phyloP scores from a whole-genome alignment of 1,140 invertebrate genomes.

The Chelonus insularis region DNA sequence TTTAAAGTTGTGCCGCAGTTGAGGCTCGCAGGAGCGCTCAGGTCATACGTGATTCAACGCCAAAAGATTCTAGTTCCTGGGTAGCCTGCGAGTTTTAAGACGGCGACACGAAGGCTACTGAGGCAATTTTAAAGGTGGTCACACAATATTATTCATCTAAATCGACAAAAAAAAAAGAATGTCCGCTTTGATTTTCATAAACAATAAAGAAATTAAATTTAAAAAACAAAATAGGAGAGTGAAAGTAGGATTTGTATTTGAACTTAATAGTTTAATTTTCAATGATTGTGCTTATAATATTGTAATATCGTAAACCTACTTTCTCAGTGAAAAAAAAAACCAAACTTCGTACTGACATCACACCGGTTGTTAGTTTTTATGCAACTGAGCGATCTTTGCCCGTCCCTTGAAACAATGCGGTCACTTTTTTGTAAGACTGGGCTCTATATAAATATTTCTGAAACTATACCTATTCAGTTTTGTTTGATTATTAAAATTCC shows the following conservation, averaged over 20 bases:
- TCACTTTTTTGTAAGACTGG: conserved; percentile 61
- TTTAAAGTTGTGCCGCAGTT: conserved; percentile 49
- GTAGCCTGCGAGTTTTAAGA: conserved; percentile 51
- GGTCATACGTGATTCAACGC: conserved; percentile 33
- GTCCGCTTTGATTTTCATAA: conserved; percentile 58
- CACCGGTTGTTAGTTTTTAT: conserved; percentile 31
- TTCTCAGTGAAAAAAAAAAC: conserved; percentile 50
- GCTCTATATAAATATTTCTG: conserved; percentile 61
- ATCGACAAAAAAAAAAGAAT: conserved; percentile 46
- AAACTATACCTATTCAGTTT: conserved; percentile 53
- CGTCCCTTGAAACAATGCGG: conserved; percentile 57
- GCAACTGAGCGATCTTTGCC: conserved; percentile 53
- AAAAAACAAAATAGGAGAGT: conserved; percentile 49
- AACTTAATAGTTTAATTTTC: conserved; percentile 58
- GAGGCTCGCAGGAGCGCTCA: conserved; percentile 47
- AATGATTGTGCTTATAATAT: conserved; percentile 56
- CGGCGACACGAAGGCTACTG: conserved; percentile 51
- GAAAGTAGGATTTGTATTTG: conserved; percentile 61
- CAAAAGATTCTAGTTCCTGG: conserved; percentile 37
- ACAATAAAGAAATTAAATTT: conserved; percentile 38
- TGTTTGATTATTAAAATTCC: conserved; percentile 44
- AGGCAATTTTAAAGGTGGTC: conserved; percentile 59
- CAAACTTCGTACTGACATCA: conserved; percentile 26
- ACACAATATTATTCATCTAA: conserved; percentile 49
- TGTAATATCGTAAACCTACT: conserved; percentile 57